Conservation (phyloP, 2,113 vertebrate species). For the Hassar affinis region DNA sequence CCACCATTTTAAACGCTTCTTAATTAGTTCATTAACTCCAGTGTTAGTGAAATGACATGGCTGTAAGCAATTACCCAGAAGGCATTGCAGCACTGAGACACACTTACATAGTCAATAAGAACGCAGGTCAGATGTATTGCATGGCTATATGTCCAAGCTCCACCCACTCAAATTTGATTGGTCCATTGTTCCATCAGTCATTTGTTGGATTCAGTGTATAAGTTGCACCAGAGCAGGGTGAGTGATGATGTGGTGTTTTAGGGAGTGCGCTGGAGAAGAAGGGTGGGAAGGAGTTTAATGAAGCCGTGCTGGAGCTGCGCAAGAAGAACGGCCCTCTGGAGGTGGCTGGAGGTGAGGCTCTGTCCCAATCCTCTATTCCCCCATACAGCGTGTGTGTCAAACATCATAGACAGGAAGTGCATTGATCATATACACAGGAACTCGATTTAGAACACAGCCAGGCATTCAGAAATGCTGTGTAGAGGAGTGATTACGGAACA, state of each 20-base stretch:
- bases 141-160: slow-evolving; percentile 1
- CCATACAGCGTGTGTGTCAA: neutral
- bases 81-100: neutral
- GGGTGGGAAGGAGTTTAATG: slow-evolving; percentile 92
- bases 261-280: slow-evolving; percentile 95
- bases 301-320: slow-evolving; percentile 87
- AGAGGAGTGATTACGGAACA: too few species aligned
- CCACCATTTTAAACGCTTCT: neutral
- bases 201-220: neutral
- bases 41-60: neutral
- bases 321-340: slow-evolving; percentile 96
- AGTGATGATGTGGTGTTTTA: slow-evolving; percentile 60
- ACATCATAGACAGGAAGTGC: neutral
- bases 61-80: neutral
- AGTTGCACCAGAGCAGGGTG: neutral
- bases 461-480: neutral
- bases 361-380: neutral
- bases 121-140: neutral
- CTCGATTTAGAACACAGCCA: neutral
- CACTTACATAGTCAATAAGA: neutral
- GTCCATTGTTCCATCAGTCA: neutral
- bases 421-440: neutral
- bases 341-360: slow-evolving; percentile 86
- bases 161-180: neutral
- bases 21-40: neutral